These are phyloP conservation scores for Rhagonycha fulva DNA, from an alignment of 2,888 invertebrate species.

Conservation along the genomic window DNA sequence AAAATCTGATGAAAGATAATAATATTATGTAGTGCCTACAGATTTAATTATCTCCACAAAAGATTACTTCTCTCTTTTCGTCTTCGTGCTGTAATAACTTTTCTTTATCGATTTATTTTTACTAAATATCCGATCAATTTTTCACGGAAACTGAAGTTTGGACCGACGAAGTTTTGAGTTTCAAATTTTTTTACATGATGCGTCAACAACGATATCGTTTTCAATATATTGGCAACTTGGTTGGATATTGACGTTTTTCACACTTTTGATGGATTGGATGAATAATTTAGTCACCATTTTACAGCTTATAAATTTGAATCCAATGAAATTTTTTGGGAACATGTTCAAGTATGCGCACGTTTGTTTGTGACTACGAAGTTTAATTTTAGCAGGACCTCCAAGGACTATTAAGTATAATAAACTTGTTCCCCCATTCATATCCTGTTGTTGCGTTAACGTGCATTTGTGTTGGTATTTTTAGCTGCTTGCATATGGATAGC, in stretches of 20 bases:
- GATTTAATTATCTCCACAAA: no score
- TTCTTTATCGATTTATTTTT: no score
- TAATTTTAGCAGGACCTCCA: slow-evolving; percentile 33
- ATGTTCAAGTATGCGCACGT: not conserved
- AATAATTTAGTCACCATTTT: not conserved
- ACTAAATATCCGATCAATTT: no score
- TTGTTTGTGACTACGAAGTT: slow-evolving; percentile 25
- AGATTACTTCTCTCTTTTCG: no score
- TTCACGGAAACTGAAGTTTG: no score
- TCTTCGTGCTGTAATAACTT: no score
- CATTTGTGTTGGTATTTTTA: slow-evolving; percentile 31
- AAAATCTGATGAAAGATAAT: not conserved
- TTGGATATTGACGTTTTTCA: not conserved
- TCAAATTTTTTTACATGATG: no score
- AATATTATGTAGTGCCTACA: no score
- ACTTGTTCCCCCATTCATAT: slow-evolving; percentile 36
- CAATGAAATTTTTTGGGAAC: not conserved
- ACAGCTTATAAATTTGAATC: not conserved
- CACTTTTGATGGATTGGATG: not conserved
- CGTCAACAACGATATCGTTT: no score
- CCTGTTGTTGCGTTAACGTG: slow-evolving; percentile 35
- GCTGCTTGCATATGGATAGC: slow-evolving; percentile 18
- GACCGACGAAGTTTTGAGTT: no score
- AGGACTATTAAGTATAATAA: slow-evolving; percentile 39
- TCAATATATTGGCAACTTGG: no score